Conservation (phyloP, 2,888 invertebrate species). For the Pocota personata region DNA sequence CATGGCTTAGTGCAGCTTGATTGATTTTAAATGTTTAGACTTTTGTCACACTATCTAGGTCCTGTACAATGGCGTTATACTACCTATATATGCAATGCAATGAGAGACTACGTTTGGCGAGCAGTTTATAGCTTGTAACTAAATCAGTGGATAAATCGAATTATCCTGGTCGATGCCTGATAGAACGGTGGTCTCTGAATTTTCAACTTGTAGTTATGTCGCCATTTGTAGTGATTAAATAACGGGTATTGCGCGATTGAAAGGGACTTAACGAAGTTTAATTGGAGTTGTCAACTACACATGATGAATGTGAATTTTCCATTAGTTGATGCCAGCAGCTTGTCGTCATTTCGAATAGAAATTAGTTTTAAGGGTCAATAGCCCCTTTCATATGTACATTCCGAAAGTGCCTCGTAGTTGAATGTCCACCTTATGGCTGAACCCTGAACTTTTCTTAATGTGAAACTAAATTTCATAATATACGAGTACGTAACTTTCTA, state of each 20-base stretch:
- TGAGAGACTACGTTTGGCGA: slow-evolving; percentile 11
- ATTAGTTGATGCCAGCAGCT: too few species aligned
- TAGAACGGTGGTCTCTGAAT: neutral
- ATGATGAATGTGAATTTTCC: slow-evolving; percentile 14
- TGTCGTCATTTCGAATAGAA: too few species aligned
- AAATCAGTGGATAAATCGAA: slow-evolving; percentile 36
- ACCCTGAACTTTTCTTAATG: neutral
- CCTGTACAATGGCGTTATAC: neutral
- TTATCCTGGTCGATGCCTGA: slow-evolving; percentile 9
- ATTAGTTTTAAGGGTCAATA: too few species aligned
- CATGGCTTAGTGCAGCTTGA: slow-evolving; percentile 37
- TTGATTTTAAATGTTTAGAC: slow-evolving; percentile 62
- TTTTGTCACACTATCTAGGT: slow-evolving; percentile 48
- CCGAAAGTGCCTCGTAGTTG: too few species aligned
- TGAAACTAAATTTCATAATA: neutral
- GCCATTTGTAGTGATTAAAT: neutral
- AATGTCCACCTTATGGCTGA: too few species aligned
- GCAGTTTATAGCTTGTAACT: slow-evolving; percentile 14
- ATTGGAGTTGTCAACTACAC: slow-evolving; percentile 24
- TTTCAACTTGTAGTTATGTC: slow-evolving; percentile 15
- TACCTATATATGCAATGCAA: slow-evolving; percentile 11
- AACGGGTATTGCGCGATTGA: neutral
- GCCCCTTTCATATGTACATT: too few species aligned
- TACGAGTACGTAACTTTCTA: too few species aligned
- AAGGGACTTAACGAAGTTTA: slow-evolving; percentile 5